These are phyloP conservation scores for Sarotherodon lohbergeri DNA, from an alignment of 2,113 vertebrate genomes.

Conservation along the genomic window DNA sequence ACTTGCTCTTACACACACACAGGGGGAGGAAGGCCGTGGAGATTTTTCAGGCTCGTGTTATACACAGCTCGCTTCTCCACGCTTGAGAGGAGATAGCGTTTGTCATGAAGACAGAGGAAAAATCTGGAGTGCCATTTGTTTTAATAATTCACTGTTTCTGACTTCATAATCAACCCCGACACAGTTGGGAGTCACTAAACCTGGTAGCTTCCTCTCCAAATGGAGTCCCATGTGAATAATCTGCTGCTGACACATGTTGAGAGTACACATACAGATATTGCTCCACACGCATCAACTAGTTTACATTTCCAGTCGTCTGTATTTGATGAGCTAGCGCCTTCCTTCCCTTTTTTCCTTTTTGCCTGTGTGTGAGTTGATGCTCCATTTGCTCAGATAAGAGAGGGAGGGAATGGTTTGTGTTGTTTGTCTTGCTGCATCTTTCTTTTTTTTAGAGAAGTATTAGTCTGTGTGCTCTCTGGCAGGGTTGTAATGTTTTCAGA, in stretches of 20 bases:
- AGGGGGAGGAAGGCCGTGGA: neutral
- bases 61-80: neutral
- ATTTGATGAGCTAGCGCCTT: conserved; percentile 30
- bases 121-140: conserved; percentile 63
- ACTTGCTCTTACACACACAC: neutral
- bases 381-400: conserved; percentile 33
- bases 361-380: conserved; percentile 5
- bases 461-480: neutral
- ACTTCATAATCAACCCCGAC: conserved; percentile 51
- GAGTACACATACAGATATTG: conserved; percentile 29
- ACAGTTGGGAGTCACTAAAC: conserved; percentile 34
- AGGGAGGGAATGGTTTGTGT: neutral
- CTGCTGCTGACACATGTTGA: conserved; percentile 30
- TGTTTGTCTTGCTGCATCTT: neutral
- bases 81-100: conserved; percentile 34
- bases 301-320: conserved; percentile 25
- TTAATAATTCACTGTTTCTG: conserved; percentile 64
- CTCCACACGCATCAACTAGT: conserved; percentile 25
- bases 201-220: conserved; percentile 6
- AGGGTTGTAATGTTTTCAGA: neutral
- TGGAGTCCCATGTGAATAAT: conserved; percentile 30
- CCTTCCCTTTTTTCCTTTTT: no score
- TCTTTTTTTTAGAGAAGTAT: neutral
- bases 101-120: conserved; percentile 48
- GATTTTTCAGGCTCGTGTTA: conserved; percentile 40